Evolutionary conservation across 1,140 invertebrate species (phyloP), one percentile per base, ranked within the genome.

Genomic region (Eupeodes corollae): DNA sequence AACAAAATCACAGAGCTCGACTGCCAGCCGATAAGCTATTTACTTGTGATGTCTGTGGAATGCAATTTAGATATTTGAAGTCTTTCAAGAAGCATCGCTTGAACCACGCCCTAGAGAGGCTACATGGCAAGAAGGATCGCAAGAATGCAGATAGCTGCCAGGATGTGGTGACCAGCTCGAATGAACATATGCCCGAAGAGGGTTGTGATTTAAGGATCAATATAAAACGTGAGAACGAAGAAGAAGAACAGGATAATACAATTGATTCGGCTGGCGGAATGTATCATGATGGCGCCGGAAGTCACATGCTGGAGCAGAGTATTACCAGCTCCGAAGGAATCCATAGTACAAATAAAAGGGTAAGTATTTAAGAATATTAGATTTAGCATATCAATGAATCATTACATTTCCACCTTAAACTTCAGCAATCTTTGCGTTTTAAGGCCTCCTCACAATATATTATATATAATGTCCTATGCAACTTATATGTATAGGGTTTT

Each of bases 31-130:
- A 90, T 69, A 90, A 90, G 62, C 75, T 89, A 2, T 91, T 90
- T 69, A 88, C 86, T 16, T 91, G 87, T 61, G 86, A 89, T 56
- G 85, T 89, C 1, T 91, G 86, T 68, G 86, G 86, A 18, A 89
- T 89, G 86, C 86, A 89, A 64, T 91, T 91, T 62, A 75, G 84
- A 48, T 89, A 88, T 63, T 74, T 90, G 16, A 90, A 90, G 61
- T 90, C 86, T 1, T 91, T 91, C 65, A 88, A 89, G 65, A 90
- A 91, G 67, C 88, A 90, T 59, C 75, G 87, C 12, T 72, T 90
- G 16, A 91, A 91, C 59, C 88, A 91, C 59, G 84, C 86, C 1
- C 61, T 89, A 3, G 86, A 89, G 59, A 77, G 84, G 43, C 70
- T 88, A 11, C 86, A 88, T 53, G 78, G 78, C 6, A 82, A 78